Base-by-base conservation (phyloP, 2,888 invertebrate genomes). In the Drosophila dives region DNA sequence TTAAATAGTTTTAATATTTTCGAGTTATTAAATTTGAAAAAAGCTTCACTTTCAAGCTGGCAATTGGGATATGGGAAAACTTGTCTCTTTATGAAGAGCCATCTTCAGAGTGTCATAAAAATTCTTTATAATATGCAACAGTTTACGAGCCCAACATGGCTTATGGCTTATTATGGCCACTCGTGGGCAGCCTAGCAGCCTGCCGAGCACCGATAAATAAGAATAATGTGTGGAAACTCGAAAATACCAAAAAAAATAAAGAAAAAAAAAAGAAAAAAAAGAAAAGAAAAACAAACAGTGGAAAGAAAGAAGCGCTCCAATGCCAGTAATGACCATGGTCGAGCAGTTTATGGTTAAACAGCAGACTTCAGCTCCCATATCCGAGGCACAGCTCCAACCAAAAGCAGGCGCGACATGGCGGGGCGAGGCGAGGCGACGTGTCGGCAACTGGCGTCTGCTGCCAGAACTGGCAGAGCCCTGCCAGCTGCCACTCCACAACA, bases 331-430 rank as follows among this genome's bases (percentile, higher is more conserved):
- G 89, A 84, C 77, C 87, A 83, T 77, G 83, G 86, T 71, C 72
- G 86, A 75, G 77, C 89, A 77, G 83, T 87, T 83, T 83, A 83
- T 88, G 89, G 81, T 83, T 83, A 83, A 83, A 75, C 72, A 76
- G 82, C 71, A 75, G 79, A 83, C 72, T 68, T 69, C 70, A 75
- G 76, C 51, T 38, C 2, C 26, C 55, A 55, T 64, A 60, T 73
- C 68, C 75, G 60, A 65, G 80, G 66, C 58, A 55, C 59, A 64
- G 72, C 60, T 66, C 49, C 67, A 65, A 66, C 49, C 67, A 65
- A 66, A 71, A 73, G 51, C 65, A 66, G 77, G 72, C 26, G 26
- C 26, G 26, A 5, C 26, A 26, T 5, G 3, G 26, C 77, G 74
- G 66, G 70, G 71, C 71, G 71, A 76, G 62, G 34, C 49, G 69